Percentiles rank a stretch among this genome's conserved stretches.
Evolutionary conservation across 1,140 invertebrate genomes (phyloP).

Genomic region (Centruroides sculpturatus): DNA sequence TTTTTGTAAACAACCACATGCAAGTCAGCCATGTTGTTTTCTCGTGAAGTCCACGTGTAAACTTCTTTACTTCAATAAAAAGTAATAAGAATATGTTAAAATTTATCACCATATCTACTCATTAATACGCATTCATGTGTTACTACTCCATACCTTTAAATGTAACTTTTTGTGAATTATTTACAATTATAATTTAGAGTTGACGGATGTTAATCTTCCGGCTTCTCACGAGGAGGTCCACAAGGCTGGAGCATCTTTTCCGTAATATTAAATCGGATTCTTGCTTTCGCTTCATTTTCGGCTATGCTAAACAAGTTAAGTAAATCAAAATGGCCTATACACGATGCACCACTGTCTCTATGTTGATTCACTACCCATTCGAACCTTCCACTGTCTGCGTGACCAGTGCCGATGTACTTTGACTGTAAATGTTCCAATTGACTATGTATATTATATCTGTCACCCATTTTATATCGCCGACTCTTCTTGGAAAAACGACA

Average conservation of each 20-base stretch:
- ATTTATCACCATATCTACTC: too few relatives aligned
- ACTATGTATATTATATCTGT: slow-evolving; percentile 97
- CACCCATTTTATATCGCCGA: slow-evolving; percentile 53
- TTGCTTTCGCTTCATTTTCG: slow-evolving; percentile 91
- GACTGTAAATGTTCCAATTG: slow-evolving; percentile 97
- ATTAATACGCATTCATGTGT: too few relatives aligned
- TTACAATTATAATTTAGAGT: too few relatives aligned
- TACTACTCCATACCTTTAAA: too few relatives aligned
- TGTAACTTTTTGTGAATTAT: too few relatives aligned
- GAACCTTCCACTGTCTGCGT: slow-evolving; percentile 18
- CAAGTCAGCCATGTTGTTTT: too few relatives aligned
- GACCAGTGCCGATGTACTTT: slow-evolving; percentile 62
- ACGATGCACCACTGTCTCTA: slow-evolving; percentile 85
- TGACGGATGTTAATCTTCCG: slow-evolving; percentile 56
- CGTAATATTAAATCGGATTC: slow-evolving; percentile 90
- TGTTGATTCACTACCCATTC: slow-evolving; percentile 45
- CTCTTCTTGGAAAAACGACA: too few relatives aligned
- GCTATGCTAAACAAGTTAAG: slow-evolving; percentile 84
- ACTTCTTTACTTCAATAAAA: too few relatives aligned
- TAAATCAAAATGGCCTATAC: slow-evolving; percentile 88
- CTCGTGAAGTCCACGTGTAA: too few relatives aligned
- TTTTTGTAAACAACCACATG: too few relatives aligned
- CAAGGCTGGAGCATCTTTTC: slow-evolving; percentile 97
- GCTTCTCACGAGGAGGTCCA: slow-evolving; percentile 91
- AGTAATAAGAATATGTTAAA: too few relatives aligned